Evolutionary conservation across 1,140 invertebrate species (phyloP), one percentile per base, ranked within the genome.

Genomic region (Panagrolaimus sp.): DNA sequence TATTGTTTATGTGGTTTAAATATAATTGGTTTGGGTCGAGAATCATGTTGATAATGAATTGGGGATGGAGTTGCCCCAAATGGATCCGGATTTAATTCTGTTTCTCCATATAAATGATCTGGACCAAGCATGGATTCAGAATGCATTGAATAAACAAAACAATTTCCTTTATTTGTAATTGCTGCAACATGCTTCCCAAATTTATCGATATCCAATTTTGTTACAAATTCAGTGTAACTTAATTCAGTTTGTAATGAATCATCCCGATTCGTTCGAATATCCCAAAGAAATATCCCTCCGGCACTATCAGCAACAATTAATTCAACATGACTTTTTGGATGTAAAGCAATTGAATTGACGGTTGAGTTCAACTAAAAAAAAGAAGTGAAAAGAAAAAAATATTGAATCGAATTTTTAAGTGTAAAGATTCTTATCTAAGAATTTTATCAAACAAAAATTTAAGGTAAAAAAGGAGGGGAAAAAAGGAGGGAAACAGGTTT

Each of bases 301-400:
- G 88, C 91, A 83, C 96, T 93, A 76, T 88, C 94, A 0, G 93
- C 94, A 64, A 98, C 90, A 83, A 95, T 90, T 68, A 98, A 87
- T 85, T 97, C 93, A 21, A 89, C 88, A 86, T 97, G 93, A 86
- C 96, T 96, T n/a, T n/a, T n/a, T 0, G 94, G 94, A 87, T 98
- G 95, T 32, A 98, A 85, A 74, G 88, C 90, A 32, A 94, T 91
- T 74, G 91, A 91, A 82, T 94, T 97, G 0, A 97, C 91, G 0
- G 94, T 91, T 2, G 91, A 89, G 65, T 89, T 89, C 7, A 91
- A 90, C 88, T 94, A n/a, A n/a, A n/a, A n/a, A n/a, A n/a, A n/a
- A n/a, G n/a, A n/a, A n/a, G n/a, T n/a, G n/a, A n/a, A n/a, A n/a
- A n/a, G n/a, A n/a, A n/a, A n/a, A n/a, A n/a, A n/a, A n/a, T n/a